Conservation (phyloP, 2,113 vertebrate genomes). For the Cryptoleucopteryx plumbea region DNA sequence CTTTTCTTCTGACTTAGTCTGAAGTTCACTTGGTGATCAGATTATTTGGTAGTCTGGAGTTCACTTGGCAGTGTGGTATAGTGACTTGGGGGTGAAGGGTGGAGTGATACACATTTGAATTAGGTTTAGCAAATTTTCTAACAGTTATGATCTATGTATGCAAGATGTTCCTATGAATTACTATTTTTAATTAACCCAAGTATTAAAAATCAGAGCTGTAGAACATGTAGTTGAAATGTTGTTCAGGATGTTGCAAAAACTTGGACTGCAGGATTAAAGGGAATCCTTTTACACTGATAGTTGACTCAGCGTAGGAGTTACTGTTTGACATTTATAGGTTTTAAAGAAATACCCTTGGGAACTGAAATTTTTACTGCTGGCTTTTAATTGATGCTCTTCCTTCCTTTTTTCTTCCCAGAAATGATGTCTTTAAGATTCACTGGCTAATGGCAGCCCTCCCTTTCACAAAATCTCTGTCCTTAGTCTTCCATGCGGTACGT, state of each 20-base stretch:
- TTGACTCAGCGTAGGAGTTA: background rate
- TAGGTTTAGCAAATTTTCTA: background rate
- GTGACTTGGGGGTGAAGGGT: background rate
- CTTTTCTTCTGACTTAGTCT: background rate
- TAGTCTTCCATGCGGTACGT: slow-evolving; percentile 86
- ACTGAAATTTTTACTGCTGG: background rate
- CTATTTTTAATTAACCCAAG: background rate
- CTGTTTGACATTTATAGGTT: background rate
- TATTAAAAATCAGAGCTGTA: background rate
- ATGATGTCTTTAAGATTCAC: slow-evolving; percentile 87
- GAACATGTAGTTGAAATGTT: background rate
- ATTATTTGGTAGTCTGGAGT: background rate
- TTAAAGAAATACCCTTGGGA: background rate
- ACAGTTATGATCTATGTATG: background rate
- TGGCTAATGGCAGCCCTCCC: slow-evolving; percentile 89
- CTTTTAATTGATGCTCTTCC: background rate
- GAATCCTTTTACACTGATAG: background rate
- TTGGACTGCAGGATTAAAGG: background rate
- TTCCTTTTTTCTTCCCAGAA: slow-evolving; percentile 52
- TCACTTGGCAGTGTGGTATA: background rate
- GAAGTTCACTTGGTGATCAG: background rate
- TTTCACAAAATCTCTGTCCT: slow-evolving; percentile 87
- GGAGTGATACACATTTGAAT: background rate
- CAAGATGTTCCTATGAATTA: background rate
- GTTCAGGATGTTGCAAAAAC: background rate